Evolutionary conservation across 2,888 invertebrate species (phyloP).

Genomic region (Scaptomyza flava): DNA sequence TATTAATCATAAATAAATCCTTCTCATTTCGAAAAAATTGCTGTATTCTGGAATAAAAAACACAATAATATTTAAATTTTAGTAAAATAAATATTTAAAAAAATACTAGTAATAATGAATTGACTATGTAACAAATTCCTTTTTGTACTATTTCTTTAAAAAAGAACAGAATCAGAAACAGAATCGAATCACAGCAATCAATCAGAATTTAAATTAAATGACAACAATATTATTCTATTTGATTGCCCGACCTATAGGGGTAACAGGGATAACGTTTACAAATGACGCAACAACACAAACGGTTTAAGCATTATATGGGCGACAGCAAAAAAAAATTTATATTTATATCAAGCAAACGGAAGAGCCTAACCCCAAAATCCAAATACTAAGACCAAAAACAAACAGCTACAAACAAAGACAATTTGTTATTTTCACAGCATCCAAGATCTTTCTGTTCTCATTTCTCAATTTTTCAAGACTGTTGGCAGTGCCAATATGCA

Average conservation of each 20-base stretch:
- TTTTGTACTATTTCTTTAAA: too few relatives aligned
- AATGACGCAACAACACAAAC: conserved; percentile 37
- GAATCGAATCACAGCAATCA: conserved; percentile 28
- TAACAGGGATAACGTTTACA: conserved; percentile 37
- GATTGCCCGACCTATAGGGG: conserved; percentile 51
- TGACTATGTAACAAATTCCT: too few relatives aligned
- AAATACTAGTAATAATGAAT: too few relatives aligned
- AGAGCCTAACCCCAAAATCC: conserved; percentile 21
- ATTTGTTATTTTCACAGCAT: conserved; percentile 68
- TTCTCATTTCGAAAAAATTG: too few relatives aligned
- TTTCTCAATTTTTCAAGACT: conserved; percentile 14
- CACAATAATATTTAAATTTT: too few relatives aligned
- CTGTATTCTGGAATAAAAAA: too few relatives aligned
- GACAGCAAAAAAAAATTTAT: conserved; percentile 21
- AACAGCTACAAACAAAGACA: conserved; percentile 64
- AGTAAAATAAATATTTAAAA: not conserved
- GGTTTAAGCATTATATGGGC: conserved; percentile 7
- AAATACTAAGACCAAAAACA: conserved; percentile 42
- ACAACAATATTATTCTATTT: conserved; percentile 66
- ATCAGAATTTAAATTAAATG: conserved; percentile 73
- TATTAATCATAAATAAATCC: too few relatives aligned
- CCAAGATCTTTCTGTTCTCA: conserved; percentile 1
- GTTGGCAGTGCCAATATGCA: conserved; percentile 62
- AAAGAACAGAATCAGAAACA: not conserved
- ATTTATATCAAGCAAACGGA: conserved; percentile 32